These are phyloP conservation scores for Nebria salina DNA, from an alignment of 2,888 invertebrate species.

Conservation along the genomic window DNA sequence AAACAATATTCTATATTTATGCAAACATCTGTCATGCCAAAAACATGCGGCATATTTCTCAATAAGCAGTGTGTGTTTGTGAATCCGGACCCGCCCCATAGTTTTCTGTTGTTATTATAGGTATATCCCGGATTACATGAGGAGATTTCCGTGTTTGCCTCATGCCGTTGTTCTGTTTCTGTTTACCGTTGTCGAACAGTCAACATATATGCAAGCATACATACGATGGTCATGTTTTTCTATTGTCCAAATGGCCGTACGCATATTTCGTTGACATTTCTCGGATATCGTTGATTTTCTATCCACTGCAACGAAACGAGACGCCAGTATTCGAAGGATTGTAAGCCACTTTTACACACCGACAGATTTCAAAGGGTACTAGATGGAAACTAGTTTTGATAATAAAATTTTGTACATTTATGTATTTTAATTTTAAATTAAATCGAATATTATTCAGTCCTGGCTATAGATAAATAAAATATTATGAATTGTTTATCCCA, in stretches of 20 bases:
- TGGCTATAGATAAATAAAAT: neutral
- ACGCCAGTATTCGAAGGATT: slow-evolving; percentile 13
- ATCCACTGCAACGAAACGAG: neutral
- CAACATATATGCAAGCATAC: neutral
- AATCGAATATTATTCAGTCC: neutral
- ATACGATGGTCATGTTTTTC: slow-evolving; percentile 22
- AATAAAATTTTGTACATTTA: too few species aligned
- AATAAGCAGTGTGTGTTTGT: slow-evolving; percentile 35
- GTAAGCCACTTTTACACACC: slow-evolving; percentile 36
- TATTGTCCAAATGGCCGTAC: slow-evolving; percentile 24
- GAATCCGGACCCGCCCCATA: slow-evolving; percentile 22
- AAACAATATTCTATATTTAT: neutral
- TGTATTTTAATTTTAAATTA: neutral
- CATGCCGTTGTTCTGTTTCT: slow-evolving; percentile 16
- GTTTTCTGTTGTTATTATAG: slow-evolving; percentile 2
- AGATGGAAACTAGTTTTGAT: slow-evolving; percentile 25
- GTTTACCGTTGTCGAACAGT: neutral
- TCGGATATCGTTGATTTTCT: neutral
- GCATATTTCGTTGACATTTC: slow-evolving; percentile 39
- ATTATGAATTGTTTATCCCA: too few species aligned
- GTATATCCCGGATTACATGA: slow-evolving; percentile 22
- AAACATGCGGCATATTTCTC: slow-evolving; percentile 24
- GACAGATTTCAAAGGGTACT: slow-evolving; percentile 25
- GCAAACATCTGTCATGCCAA: slow-evolving; percentile 32
- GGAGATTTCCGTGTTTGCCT: slow-evolving; percentile 29